Conservation (phyloP, 1,140 invertebrate genomes). For the Platyscapa corneri region DNA sequence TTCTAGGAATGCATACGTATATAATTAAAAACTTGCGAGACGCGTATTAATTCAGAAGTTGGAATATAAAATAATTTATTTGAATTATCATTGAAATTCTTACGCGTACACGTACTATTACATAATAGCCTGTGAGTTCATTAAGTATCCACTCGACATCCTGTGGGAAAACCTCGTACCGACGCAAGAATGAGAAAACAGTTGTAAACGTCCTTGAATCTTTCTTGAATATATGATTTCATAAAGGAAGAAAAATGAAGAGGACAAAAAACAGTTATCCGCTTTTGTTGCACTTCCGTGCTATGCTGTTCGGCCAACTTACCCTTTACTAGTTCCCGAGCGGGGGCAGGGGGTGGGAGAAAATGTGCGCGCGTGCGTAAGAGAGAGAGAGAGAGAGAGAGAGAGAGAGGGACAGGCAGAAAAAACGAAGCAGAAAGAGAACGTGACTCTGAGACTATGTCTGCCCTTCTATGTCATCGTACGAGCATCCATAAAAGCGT, state of each 20-base stretch:
- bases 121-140: neutral
- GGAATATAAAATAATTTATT: no score
- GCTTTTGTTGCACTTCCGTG: neutral
- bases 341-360: no score
- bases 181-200: neutral
- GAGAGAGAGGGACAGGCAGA: neutral
- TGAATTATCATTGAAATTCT: no score
- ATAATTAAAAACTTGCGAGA: no score
- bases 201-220: neutral
- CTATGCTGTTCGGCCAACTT: neutral
- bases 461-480: slow-evolving; percentile 7
- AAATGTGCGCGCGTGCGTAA: no score
- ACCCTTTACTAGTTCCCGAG: neutral
- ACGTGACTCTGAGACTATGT: no score
- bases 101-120: no score
- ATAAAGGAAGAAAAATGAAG: neutral
- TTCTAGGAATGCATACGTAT: no score
- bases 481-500: slow-evolving; percentile 8
- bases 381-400: no score
- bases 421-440: no score
- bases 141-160: neutral
- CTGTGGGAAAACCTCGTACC: neutral
- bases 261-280: neutral
- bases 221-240: neutral
- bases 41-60: no score